Evolutionary conservation across 2,888 invertebrate species (phyloP), one percentile per base, ranked within the genome.

Genomic region (Tineola bisselliella): DNA sequence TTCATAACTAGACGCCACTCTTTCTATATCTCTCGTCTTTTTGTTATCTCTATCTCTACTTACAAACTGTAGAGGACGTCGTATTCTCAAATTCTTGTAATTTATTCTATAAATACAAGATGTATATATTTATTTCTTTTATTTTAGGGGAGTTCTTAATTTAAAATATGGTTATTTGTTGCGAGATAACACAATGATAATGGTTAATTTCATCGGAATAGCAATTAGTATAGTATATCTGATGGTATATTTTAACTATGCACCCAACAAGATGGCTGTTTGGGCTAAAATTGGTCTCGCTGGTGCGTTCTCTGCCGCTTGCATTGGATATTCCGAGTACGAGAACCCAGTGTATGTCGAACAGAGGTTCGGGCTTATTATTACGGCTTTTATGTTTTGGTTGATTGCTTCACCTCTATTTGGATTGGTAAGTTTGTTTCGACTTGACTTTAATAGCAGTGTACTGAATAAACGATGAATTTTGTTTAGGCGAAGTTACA

Each of bases 141-240:
- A 65, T 77, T 84, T 64, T 79, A 95, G 95, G 81, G 90, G 91
- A 61, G 74, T 91, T 48, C 84, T 95, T 62, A 93, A 93, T 88
- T 83, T 96, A 63, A 92, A 93, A 70, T 93, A 92, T 78, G 94
- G 93, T 15, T 79, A 89, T 65, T 87, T 96, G 54, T 84, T 95
- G 63, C 84, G 90, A 57, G 96, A 96, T 72, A 79, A 88, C 65
- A 91, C 90, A 0, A 94, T 95, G 91, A 91, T 94, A 58, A 89
- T 89, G 70, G 93, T 95, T 17, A 96, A 96, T 77, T 71, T 92
- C 59, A 89, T 92, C 69, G 95, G 94, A 64, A 81, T 93, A 63
- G 77, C 88, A 0, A 80, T 94, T 60, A 95, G 93, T 74, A 71
- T 90, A 1, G 63, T 89, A 3, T 96, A 95, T 73, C 76, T 91